These are phyloP conservation scores for honey bee (Apis mellifera) DNA, from an alignment of 1,140 invertebrate genomes.

Conservation along the genomic window Amel_HAv3.1 CM009940.2:3146501-3147000, in stretches of 20 bases:
- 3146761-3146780: background rate
- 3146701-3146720: background rate
- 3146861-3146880: too few relatives aligned
- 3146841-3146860: background rate
- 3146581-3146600: too few relatives aligned
- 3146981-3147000: too few relatives aligned
- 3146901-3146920: background rate
- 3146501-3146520: background rate
- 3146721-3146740: background rate
- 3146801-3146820: background rate
- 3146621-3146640: background rate
- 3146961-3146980: too few relatives aligned
- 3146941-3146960: too few relatives aligned
- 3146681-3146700: slow-evolving; percentile 1
- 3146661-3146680: background rate
- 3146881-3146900: slow-evolving; percentile 11
- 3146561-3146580: background rate
- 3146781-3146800: background rate
- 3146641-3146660: slow-evolving; percentile 14
- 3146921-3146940: background rate
- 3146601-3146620: background rate
- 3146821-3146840: background rate
- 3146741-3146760: too few relatives aligned
- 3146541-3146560: slow-evolving; percentile 14
- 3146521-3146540: background rate